Evolutionary conservation across 2,888 invertebrate genomes (phyloP).

Genomic region (Achlya flavicornis): DNA sequence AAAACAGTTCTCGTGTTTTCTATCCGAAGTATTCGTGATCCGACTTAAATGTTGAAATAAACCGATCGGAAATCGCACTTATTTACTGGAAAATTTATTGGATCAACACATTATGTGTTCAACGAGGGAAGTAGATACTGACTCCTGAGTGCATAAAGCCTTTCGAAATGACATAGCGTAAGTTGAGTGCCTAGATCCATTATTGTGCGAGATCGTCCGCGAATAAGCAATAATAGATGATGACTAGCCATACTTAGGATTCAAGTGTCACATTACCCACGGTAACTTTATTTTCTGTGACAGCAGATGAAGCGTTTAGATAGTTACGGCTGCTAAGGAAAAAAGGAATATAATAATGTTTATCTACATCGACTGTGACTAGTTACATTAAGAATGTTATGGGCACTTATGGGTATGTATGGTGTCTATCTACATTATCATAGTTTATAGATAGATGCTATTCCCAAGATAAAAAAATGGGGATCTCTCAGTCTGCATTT

Average conservation of each 20-base stretch:
- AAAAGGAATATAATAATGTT: slow-evolving; percentile 6
- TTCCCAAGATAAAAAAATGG: not conserved
- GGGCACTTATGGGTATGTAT: not conserved
- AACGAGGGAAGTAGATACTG: slow-evolving; percentile 19
- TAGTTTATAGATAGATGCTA: not conserved
- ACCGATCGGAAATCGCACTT: slow-evolving; percentile 54
- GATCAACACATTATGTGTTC: slow-evolving; percentile 31
- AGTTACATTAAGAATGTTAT: not conserved
- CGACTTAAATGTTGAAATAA: slow-evolving; percentile 62
- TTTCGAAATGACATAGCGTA: slow-evolving; percentile 50
- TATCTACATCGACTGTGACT: not conserved
- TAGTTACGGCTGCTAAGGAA: slow-evolving; percentile 14
- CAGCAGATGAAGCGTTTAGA: slow-evolving; percentile 38
- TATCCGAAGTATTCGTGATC: slow-evolving; percentile 69
- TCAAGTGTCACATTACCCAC: slow-evolving; percentile 52
- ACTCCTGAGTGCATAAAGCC: slow-evolving; percentile 21
- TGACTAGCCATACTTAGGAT: slow-evolving; percentile 53
- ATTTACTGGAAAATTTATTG: slow-evolving; percentile 46
- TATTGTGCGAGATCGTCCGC: slow-evolving; percentile 46
- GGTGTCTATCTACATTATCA: not conserved
- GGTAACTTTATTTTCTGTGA: slow-evolving; percentile 56
- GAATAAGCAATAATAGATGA: slow-evolving; percentile 58
- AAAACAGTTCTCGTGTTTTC: slow-evolving; percentile 78
- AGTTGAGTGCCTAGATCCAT: slow-evolving; percentile 40
- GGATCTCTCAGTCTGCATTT: not conserved